Evolutionary conservation across 2,888 invertebrate species (phyloP).

Genomic region (Drosophila diplacantha): DNA sequence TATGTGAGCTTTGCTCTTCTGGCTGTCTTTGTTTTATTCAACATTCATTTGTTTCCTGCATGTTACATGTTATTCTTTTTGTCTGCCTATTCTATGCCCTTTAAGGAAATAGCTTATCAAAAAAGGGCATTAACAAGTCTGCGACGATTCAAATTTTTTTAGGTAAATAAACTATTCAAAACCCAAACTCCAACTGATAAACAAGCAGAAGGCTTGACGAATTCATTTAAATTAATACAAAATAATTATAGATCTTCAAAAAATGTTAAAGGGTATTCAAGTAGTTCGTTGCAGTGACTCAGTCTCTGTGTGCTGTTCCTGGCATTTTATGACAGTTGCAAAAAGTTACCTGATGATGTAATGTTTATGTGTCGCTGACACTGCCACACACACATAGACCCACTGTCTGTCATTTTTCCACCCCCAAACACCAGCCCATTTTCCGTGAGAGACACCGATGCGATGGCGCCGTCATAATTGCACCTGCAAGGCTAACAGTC

Average conservation of each 20-base stretch:
- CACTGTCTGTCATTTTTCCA: slow-evolving; percentile 1
- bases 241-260: too few relatives aligned
- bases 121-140: too few relatives aligned
- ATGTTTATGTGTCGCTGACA: slow-evolving; percentile 71
- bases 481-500: slow-evolving; percentile 70
- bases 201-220: background rate
- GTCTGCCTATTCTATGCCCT: slow-evolving; percentile 38
- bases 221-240: too few relatives aligned
- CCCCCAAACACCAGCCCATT: slow-evolving; percentile 2
- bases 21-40: slow-evolving; percentile 25
- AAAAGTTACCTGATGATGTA: slow-evolving; percentile 71
- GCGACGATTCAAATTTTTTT: background rate
- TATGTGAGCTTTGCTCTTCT: slow-evolving; percentile 11
- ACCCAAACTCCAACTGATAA: background rate
- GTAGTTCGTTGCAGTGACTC: background rate
- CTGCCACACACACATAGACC: slow-evolving; percentile 34
- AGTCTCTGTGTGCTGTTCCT: slow-evolving; percentile 34
- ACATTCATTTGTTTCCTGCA: slow-evolving; percentile 65
- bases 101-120: background rate
- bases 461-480: slow-evolving; percentile 61
- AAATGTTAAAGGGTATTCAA: slow-evolving; percentile 8
- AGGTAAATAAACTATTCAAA: background rate
- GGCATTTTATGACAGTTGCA: slow-evolving; percentile 66
- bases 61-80: slow-evolving; percentile 49
- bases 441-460: slow-evolving; percentile 27